A percentile compares a stretch with the other conserved stretches of the same genome.
These are phyloP conservation scores for Enchytraeus crypticus DNA, from an alignment of 2,888 invertebrate species.

Conservation along the genomic window DNA sequence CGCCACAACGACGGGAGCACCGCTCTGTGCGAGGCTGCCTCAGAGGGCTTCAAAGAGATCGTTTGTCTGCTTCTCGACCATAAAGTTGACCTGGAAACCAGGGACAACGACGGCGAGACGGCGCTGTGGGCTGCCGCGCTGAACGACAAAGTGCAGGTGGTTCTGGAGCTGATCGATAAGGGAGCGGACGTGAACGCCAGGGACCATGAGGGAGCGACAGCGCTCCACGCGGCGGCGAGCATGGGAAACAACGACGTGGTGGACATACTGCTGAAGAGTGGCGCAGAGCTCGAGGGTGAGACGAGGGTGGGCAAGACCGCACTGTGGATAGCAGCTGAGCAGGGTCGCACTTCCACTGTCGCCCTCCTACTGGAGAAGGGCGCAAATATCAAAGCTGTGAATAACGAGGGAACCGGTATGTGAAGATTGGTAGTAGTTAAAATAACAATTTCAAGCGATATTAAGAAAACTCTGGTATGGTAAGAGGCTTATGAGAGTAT, in stretches of 20 bases:
- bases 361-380: conserved; percentile 5
- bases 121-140: conserved; percentile 5
- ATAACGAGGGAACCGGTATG: no score
- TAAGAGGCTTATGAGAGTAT: no score
- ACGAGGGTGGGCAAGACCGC: conserved; percentile 6
- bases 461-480: no score
- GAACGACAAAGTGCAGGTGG: background rate
- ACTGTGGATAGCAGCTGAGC: conserved; percentile 4
- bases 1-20: conserved; percentile 1
- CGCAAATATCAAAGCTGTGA: no score
- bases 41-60: background rate
- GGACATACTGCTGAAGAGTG: background rate
- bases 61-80: background rate
- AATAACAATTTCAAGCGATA: no score
- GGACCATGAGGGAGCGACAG: conserved; percentile 4
- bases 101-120: conserved; percentile 4
- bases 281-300: background rate
- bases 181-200: conserved; percentile 9
- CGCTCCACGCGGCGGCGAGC: conserved; percentile 6
- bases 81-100: background rate
- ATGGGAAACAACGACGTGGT: background rate
- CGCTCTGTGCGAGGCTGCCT: background rate
- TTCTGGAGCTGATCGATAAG: background rate
- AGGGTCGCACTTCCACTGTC: conserved; percentile 1
- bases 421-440: no score